Conservation (phyloP, 1,140 invertebrate genomes). For the Bathynomus jamesi region DNA sequence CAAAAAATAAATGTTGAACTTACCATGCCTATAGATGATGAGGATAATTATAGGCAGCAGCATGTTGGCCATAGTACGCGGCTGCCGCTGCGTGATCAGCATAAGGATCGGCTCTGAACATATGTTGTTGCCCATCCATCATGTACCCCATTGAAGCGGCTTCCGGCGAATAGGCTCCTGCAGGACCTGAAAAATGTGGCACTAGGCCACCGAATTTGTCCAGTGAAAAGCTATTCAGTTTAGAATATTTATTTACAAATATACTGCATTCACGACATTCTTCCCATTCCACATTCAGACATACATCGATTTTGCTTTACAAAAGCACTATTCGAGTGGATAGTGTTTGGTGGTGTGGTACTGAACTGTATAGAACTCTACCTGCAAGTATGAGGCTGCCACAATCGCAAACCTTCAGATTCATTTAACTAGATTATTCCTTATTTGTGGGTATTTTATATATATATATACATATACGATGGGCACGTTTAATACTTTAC, state of each 20-base stretch:
- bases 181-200: constrained; percentile 40
- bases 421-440: no score
- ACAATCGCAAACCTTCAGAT: no score
- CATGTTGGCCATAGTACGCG: constrained; percentile 41
- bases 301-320: not conserved
- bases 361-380: no score
- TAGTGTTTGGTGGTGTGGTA: no score
- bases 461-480: no score
- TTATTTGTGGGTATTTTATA: no score
- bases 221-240: not conserved
- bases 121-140: constrained; percentile 44
- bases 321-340: no score
- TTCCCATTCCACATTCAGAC: no score
- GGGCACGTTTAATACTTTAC: no score
- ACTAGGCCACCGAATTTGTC: constrained; percentile 22
- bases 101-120: constrained; percentile 33
- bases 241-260: no score
- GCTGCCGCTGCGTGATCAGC: constrained; percentile 45
- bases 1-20: not conserved
- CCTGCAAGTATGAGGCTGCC: no score
- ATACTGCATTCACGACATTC: no score
- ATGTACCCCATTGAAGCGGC: constrained; percentile 48
- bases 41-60: constrained; percentile 35
- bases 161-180: constrained; percentile 49
- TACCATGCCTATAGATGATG: constrained; percentile 36